Conservation (phyloP, 2,113 vertebrate species). For the Nyctibius bracteatus region DNA sequence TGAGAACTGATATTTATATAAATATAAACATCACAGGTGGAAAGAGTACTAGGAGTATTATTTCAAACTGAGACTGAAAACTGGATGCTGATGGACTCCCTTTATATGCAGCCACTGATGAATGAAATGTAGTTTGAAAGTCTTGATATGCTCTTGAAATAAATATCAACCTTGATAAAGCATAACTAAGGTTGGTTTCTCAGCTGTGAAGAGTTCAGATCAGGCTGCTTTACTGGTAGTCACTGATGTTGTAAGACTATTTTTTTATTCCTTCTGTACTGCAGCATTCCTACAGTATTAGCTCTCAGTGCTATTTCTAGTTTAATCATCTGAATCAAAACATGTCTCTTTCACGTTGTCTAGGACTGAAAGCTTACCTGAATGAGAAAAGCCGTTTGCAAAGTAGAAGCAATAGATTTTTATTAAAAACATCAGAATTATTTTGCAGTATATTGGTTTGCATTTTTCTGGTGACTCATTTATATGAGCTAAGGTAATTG, state of each 20-base stretch:
- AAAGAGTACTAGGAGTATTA: background rate
- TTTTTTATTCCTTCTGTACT: background rate
- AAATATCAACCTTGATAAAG: background rate
- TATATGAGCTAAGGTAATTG: background rate
- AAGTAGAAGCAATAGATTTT: background rate
- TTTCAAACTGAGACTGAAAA: constrained; percentile 3
- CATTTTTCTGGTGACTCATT: background rate
- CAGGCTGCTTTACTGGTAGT: background rate
- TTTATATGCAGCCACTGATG: background rate
- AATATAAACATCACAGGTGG: background rate
- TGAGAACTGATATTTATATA: background rate
- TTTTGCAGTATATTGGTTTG: background rate
- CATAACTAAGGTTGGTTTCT: background rate
- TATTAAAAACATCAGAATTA: background rate
- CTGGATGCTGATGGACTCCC: background rate
- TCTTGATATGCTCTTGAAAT: background rate
- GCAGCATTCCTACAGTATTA: background rate
- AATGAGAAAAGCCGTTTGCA: background rate
- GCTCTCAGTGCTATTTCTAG: background rate
- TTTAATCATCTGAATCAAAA: background rate
- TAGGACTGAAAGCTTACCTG: background rate
- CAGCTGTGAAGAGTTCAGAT: background rate
- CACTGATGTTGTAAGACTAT: background rate
- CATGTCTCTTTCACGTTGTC: background rate
- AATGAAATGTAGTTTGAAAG: background rate